Evolutionary conservation across 2,888 invertebrate genomes (phyloP).

Genomic region (Tachina fera): DNA sequence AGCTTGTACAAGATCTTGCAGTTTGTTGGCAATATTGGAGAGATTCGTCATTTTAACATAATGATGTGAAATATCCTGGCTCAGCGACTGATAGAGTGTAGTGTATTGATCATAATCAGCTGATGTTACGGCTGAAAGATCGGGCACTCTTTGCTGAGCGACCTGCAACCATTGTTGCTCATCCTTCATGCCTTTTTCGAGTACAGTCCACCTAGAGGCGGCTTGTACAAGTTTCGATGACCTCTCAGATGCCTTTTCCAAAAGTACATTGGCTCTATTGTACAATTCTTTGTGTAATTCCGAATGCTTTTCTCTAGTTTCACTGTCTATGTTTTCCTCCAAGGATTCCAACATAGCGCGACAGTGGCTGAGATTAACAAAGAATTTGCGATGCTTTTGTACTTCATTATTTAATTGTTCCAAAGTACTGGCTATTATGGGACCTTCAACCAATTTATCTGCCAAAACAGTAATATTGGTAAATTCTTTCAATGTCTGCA

Average conservation of each 20-base stretch:
- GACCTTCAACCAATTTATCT: constrained; percentile 90
- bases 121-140: constrained; percentile 90
- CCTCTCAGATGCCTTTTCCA: constrained; percentile 91
- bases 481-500: constrained; percentile 93
- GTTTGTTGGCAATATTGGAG: constrained; percentile 88
- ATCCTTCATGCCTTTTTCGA: constrained; percentile 92
- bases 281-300: constrained; percentile 90
- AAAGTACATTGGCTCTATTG: constrained; percentile 88
- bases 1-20: constrained; percentile 90
- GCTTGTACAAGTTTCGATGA: constrained; percentile 93
- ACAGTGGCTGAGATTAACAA: constrained; percentile 93
- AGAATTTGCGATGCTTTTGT: constrained; percentile 94
- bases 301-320: constrained; percentile 89
- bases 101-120: constrained; percentile 93
- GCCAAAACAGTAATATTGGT: constrained; percentile 93
- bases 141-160: constrained; percentile 92
- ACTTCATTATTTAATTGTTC: constrained; percentile 94
- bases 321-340: constrained; percentile 91
- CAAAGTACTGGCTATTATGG: constrained; percentile 89
- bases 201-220: constrained; percentile 91
- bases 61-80: constrained; percentile 91
- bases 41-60: constrained; percentile 90
- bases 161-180: constrained; percentile 93
- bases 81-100: constrained; percentile 91
- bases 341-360: constrained; percentile 93